Evolutionary conservation across 92 coral and sea anemone species (phyloP), one percentile per base, ranked within the genome.

Genomic region (Phenganax marumi): DNA sequence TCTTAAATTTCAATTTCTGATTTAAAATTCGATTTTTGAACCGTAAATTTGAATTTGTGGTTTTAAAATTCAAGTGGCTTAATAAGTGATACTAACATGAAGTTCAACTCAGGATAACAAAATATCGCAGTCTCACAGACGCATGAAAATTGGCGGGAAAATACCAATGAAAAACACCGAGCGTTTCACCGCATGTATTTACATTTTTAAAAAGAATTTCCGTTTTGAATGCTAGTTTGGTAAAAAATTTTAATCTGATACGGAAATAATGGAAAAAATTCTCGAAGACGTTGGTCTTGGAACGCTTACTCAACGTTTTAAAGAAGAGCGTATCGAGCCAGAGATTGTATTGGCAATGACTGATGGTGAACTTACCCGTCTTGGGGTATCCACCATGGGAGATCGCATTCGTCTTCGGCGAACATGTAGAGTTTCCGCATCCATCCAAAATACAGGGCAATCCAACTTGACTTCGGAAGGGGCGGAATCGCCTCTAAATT

Each of bases 301-400:
- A 26, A 57, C 60, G 19, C 77, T 86, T 8, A 46, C 10, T 2
- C 43, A 57, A 18, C 19, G 54, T 17, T 86, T 86, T 53, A n/a
- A 3, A 50, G 53, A 79, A 61, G 81, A 87, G 69, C 39, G 76
- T 68, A 83, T 83, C 75, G 76, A 87, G 68, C 78, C 84, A 52
- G 87, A 84, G 22, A 78, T 73, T 12, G 84, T 84, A 33, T 49
- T 68, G 61, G 76, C 73, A 33, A 77, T 73, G 85, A 55, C 73
- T 26, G 81, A 87, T 56, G 87, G 53, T 23, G 76, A 84, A 74
- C 87, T 83, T 57, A 65, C 79, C 52, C 84, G 73, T 79, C 64
- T 87, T 48, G 85, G 87, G 58, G 69, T 87, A 16, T 77, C 83
- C 23, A 84, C 87, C 46, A 84, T 87, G 12, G 87, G 82, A n/a